Evolutionary conservation across 35 echinoderm and acorn worm species (phyloP).

Genomic region (Anneissia japonica): DNA sequence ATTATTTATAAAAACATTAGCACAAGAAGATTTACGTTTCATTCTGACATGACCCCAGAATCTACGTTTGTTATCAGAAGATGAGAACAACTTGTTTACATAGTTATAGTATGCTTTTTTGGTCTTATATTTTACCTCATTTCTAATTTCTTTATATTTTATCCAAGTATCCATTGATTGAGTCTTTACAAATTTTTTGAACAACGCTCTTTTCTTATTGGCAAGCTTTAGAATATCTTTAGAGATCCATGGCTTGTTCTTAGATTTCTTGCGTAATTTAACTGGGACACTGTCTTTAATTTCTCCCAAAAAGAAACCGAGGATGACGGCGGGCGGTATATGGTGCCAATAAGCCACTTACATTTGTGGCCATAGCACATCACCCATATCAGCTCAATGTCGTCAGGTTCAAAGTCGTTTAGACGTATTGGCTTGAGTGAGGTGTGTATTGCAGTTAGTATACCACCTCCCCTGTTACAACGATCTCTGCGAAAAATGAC

Average conservation of each 20-base stretch:
- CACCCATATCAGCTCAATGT: background rate
- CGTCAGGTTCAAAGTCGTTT: background rate
- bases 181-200: background rate
- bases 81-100: constrained; percentile 2
- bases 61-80: constrained; percentile 9
- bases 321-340: too few relatives aligned
- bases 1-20: background rate
- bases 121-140: constrained; percentile 11
- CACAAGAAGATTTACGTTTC: background rate
- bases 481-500: too few relatives aligned
- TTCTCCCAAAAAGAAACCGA: too few relatives aligned
- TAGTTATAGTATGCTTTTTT: constrained; percentile 15
- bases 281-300: background rate
- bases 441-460: too few relatives aligned
- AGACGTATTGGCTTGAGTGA: background rate
- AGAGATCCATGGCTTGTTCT: background rate
- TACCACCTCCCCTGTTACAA: too few relatives aligned
- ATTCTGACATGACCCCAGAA: constrained; percentile 24
- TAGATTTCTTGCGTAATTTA: background rate
- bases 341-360: too few relatives aligned
- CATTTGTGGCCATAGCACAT: background rate
- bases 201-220: background rate
- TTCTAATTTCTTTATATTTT: background rate
- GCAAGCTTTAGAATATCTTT: background rate
- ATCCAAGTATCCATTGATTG: background rate